Base-by-base conservation (phyloP, 2,797 vertebrate genomes). In the Galagoides demidoff region DNA sequence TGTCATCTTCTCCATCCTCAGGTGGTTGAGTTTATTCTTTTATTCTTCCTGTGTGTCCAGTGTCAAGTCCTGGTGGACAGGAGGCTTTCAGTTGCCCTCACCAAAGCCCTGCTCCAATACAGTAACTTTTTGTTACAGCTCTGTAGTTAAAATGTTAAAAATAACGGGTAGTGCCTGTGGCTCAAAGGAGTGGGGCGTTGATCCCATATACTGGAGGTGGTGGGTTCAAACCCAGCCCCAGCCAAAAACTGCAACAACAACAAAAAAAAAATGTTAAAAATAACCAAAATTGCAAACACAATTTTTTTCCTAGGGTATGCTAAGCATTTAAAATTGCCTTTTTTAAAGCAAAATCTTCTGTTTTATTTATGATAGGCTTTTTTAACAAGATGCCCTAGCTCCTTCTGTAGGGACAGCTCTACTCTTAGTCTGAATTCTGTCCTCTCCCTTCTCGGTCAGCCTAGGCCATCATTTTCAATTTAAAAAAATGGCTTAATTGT, bases 361-460 rank as follows among this genome's bases (percentile, higher is more conserved):
- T 39, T 49, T 64, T 16, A 3, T 64, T 29, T 71, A 34, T 19
- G 37, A n/a, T 4, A 29, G 1, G 11, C 7, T 74, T 57, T 22
- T 37, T 34, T 37, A 14, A 31, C 14, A 11, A 2, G 17, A 8
- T 4, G 3, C 4, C 1, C 8, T 2, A 12, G 0, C 23, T 9
- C 45, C 17, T n/a, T 31, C 57, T 11, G 5, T 4, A 3, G 55
- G 34, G 27, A 23, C 6, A 17, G 22, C 27, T 10, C 0, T 1
- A 4, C 5, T 5, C 45, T 73, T 34, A 29, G 13, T 14, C 43
- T 55, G 23, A 17, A 34, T 14, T 52, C 7, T 55, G 19, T 16
- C 25, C 14, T 43, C 45, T 74, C 22, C 9, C 8, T 19, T 59
- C 19, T 29, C 4, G 4, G 9, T 10, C 7, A 34, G 12, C 2